phyloP scores from a whole-genome alignment of 1,140 invertebrate genomes.

The Mercenaria mercenaria region DNA sequence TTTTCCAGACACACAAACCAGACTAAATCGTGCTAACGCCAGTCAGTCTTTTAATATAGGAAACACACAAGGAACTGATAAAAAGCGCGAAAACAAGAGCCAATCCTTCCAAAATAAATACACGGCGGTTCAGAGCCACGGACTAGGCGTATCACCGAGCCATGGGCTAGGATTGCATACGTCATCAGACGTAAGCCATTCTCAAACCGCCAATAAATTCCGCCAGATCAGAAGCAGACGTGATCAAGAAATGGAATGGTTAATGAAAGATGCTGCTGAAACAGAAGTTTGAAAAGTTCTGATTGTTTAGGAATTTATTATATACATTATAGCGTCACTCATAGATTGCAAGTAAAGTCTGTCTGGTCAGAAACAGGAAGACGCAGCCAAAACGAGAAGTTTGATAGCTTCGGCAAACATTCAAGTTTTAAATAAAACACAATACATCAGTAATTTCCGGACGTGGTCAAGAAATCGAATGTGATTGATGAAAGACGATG shows the following conservation, averaged over 20 bases:
- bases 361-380: too few species aligned
- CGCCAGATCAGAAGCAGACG: slow-evolving; percentile 17
- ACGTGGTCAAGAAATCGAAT: too few species aligned
- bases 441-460: too few species aligned
- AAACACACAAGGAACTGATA: neutral
- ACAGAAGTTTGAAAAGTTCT: slow-evolving; percentile 46
- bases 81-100: neutral
- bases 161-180: neutral
- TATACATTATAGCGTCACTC: too few species aligned
- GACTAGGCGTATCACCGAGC: neutral
- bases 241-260: slow-evolving; percentile 62
- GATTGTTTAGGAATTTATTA: too few species aligned
- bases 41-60: slow-evolving; percentile 8
- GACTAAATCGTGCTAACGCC: neutral
- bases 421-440: too few species aligned
- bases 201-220: slow-evolving; percentile 27
- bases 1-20: neutral
- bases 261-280: slow-evolving; percentile 64
- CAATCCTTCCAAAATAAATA: slow-evolving; percentile 28
- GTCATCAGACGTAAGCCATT: neutral
- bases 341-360: too few species aligned
- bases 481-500: too few species aligned
- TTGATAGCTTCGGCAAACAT: too few species aligned
- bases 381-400: too few species aligned
- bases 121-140: neutral